phyloP scores from a whole-genome alignment of 2,888 invertebrate species.

The Teinopalpus imperialis region DNA sequence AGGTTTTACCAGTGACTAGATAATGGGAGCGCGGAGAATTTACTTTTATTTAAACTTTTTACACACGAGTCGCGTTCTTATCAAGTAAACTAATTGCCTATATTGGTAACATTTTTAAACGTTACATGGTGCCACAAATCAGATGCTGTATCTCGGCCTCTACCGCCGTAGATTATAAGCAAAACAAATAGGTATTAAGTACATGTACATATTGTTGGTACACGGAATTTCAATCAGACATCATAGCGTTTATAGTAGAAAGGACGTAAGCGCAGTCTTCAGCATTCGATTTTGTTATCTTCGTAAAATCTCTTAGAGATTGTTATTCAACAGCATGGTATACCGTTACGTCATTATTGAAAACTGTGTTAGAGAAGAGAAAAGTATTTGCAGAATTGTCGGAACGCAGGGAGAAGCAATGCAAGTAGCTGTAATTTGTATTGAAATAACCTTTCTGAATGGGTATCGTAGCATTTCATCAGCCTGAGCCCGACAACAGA shows the following conservation, averaged over 20 bases:
- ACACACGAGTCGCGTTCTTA: slow-evolving; percentile 58
- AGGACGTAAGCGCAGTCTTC: slow-evolving; percentile 28
- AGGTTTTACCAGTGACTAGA: slow-evolving; percentile 18
- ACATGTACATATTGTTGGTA: slow-evolving; percentile 71
- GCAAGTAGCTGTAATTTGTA: slow-evolving; percentile 80
- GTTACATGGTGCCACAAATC: slow-evolving; percentile 56
- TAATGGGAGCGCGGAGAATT: slow-evolving; percentile 23
- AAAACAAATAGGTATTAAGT: slow-evolving; percentile 65
- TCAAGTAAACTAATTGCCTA: slow-evolving; percentile 65
- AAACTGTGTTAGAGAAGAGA: slow-evolving; percentile 57
- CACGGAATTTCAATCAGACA: slow-evolving; percentile 80
- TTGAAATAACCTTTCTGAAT: slow-evolving; percentile 78
- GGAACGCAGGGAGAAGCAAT: slow-evolving; percentile 70
- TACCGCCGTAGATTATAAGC: slow-evolving; percentile 66
- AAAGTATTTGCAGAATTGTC: slow-evolving; percentile 79
- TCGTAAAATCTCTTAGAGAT: not conserved
- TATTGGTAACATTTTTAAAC: slow-evolving; percentile 61
- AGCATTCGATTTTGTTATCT: slow-evolving; percentile 30
- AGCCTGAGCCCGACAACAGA: slow-evolving; percentile 57
- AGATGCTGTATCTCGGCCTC: slow-evolving; percentile 48
- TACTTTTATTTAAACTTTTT: slow-evolving; percentile 35
- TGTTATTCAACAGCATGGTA: slow-evolving; percentile 32
- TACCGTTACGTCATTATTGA: slow-evolving; percentile 36
- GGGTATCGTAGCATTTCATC: slow-evolving; percentile 77
- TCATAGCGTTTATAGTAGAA: slow-evolving; percentile 24